Base-by-base conservation (phyloP, 1,140 invertebrate genomes). In the Eumeta japonica region DNA sequence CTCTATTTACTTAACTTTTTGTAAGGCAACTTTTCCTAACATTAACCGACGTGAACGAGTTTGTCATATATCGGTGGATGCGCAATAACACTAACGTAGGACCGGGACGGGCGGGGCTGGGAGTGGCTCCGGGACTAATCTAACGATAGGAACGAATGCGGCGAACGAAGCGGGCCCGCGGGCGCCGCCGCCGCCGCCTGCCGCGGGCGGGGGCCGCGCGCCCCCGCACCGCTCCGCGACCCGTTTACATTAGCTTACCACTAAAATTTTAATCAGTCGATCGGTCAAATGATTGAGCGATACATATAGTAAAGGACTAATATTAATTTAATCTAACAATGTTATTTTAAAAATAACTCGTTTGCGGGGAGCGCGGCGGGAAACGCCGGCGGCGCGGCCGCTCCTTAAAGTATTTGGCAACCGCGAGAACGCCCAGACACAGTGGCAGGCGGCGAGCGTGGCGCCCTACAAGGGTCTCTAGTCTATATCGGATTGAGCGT, bases 191-290 rank as follows among this genome's bases (percentile, higher is more conserved):
- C 7, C 20, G 20, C 7, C 20, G 20, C 20, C 20, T n/a, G n/a
- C n/a, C n/a, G n/a, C n/a, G 9, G 28, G 12, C 11, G 36, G 41
- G 29, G 20, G 36, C 44, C 48, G 28, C 52, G 49, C 14, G 20
- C 20, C 45, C 55, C 53, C 46, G 41, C 55, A 40, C 50, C 41
- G 5, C 24, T 32, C 36, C 37, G 27, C 47, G 48, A 43, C 53
- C 41, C 50, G 43, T 45, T 43, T 62, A 70, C 65, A 10, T 70
- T 71, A 74, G 67, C 66, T 70, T 74, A 74, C 54, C 60, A 74
- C 66, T 74, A 74, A 71, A 71, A 70, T 74, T 74, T 71, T 74
- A 74, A 70, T 74, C 70, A 74, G 70, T 74, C 70, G 63, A 74
- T 71, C 70, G 70, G 62, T 71, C 70, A 71, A 73, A 67, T 57